These are phyloP conservation scores for Alces alces DNA, from an alignment of 2,113 vertebrate species.

Conservation along the genomic window DNA sequence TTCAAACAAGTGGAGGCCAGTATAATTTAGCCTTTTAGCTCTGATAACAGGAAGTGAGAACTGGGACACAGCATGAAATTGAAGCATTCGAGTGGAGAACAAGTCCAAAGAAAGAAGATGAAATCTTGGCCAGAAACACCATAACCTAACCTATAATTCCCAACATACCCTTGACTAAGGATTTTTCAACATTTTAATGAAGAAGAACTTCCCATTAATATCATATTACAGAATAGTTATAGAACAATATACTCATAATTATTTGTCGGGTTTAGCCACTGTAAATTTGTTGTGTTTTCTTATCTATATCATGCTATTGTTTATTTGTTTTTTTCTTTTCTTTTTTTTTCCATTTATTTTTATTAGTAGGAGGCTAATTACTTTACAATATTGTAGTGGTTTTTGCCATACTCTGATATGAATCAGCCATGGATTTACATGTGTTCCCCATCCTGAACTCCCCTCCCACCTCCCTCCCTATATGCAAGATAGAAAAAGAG, in stretches of 20 bases:
- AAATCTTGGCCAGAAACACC: neutral
- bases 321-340: neutral
- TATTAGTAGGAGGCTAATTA: no score
- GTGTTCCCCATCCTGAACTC: no score
- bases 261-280: neutral
- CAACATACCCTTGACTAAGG: rapidly evolving
- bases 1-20: neutral
- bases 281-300: neutral
- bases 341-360: no score
- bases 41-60: neutral
- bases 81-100: neutral
- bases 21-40: neutral
- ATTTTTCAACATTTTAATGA: neutral
- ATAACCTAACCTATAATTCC: neutral
- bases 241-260: neutral
- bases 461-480: no score
- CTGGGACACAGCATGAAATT: neutral
- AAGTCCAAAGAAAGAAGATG: neutral
- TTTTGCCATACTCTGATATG: no score
- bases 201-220: neutral
- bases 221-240: neutral
- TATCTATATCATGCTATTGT: neutral
- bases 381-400: no score
- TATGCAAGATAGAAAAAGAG: no score
- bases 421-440: no score